Percentiles rank a stretch among this genome's conserved stretches.
Evolutionary conservation across 2,888 invertebrate species (phyloP).

Genomic region (Drosophila meridionalis): DNA sequence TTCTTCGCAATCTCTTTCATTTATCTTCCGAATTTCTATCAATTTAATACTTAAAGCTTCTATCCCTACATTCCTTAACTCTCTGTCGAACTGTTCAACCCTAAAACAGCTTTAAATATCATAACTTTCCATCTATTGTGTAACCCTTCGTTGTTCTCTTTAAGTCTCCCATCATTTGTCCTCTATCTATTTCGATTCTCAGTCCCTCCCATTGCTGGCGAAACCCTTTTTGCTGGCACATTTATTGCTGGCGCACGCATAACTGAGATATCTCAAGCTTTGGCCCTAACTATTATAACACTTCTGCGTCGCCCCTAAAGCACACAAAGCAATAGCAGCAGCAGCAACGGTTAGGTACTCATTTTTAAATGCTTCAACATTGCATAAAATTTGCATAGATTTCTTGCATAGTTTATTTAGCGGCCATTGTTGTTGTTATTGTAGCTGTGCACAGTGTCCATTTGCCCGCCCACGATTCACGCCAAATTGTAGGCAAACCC

Average conservation of each 20-base stretch:
- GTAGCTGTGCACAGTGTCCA: conserved; percentile 54
- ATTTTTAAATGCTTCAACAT: conserved; percentile 78
- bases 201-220: not conserved
- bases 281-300: conserved; percentile 38
- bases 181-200: not conserved
- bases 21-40: not conserved
- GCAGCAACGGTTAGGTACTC: conserved; percentile 48
- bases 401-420: conserved; percentile 77
- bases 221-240: not conserved
- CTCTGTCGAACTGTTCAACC: not conserved
- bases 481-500: conserved; percentile 6
- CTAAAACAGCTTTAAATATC: not conserved
- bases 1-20: not conserved
- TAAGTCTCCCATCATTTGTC: conserved; percentile 7
- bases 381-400: conserved; percentile 79
- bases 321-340: not conserved
- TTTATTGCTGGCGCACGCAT: conserved; percentile 31
- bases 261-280: conserved; percentile 52
- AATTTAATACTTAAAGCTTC: not conserved
- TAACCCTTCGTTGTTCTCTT: conserved; percentile 11
- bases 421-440: conserved; percentile 39
- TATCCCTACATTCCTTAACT: too few species aligned
- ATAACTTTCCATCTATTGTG: not conserved
- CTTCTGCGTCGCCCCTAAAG: conserved; percentile 29
- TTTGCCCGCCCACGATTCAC: conserved; percentile 50